phyloP scores from a whole-genome alignment of 2,888 invertebrate genomes.

The Torymus aiolomorphi region DNA sequence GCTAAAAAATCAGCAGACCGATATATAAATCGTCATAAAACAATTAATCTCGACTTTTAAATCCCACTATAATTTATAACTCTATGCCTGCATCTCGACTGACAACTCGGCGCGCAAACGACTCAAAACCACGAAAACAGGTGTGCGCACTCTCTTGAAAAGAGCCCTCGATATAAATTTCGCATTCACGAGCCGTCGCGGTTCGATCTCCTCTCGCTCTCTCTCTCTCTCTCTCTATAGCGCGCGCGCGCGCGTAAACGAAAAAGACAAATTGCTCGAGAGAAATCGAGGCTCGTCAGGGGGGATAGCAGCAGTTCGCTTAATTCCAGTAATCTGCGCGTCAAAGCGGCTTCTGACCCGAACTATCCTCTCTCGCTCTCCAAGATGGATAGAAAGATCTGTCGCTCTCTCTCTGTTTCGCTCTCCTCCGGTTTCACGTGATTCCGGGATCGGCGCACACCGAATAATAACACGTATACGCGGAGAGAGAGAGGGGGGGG shows the following conservation, averaged over 20 bases:
- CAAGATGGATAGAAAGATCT: conserved; percentile 33
- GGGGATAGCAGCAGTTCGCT: conserved; percentile 53
- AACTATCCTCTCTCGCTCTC: conserved; percentile 38
- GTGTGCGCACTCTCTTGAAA: too few relatives aligned
- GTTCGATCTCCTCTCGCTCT: too few relatives aligned
- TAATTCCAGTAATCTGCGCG: conserved; percentile 75
- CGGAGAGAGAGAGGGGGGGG: conserved; percentile 38
- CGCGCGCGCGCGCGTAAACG: too few relatives aligned
- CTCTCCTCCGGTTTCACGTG: conserved; percentile 4
- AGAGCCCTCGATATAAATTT: too few relatives aligned
- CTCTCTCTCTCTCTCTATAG: too few relatives aligned
- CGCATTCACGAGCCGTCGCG: too few relatives aligned
- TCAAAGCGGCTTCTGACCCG: conserved; percentile 70
- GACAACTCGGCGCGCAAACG: background rate
- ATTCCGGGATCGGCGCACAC: conserved; percentile 51
- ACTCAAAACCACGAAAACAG: too few relatives aligned
- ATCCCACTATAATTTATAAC: background rate
- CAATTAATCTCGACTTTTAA: conserved; percentile 21
- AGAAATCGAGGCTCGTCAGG: conserved; percentile 40
- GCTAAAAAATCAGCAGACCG: background rate
- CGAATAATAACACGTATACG: conserved; percentile 45
- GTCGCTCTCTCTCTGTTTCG: conserved; percentile 47
- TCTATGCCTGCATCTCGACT: background rate
- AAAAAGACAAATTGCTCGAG: background rate
- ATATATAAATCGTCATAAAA: too few relatives aligned